Evolutionary conservation across 2,113 vertebrate species (phyloP), one percentile per base, ranked within the genome.

Genomic region (Glaucidium brasilianum): DNA sequence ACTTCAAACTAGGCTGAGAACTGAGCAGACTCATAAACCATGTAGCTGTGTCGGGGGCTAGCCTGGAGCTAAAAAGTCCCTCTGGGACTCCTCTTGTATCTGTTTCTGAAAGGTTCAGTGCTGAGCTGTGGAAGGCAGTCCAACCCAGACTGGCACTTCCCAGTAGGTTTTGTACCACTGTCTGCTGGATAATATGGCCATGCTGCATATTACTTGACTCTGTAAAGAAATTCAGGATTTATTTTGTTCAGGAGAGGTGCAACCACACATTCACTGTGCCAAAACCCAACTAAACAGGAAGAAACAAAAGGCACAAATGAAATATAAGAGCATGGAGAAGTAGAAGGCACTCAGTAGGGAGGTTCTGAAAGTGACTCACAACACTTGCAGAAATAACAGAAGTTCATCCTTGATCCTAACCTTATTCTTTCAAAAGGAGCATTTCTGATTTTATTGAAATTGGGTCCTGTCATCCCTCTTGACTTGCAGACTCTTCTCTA

Each of bases 61-160:
- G 5, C 12, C 45, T 58, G 27, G 6, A 39, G 39, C 17, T 89
- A 64, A 60, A 64, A n/a, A 2, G 2, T 41, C 32, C 32, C 32
- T 27, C 29, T 2, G 5, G n/a, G n/a, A 26, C 34, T 64, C 7
- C 9, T 66, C 20, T 64, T 32, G 4, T 34, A 71, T 12, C 55
- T 67, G 0, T n/a, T 67, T 47, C 34, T 60, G 9, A 15, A 62
- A 60, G 9, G 17, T 41, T 58, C 21, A 15, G 6, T 26, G 19
- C 11, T 41, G 27, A 45, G 29, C 34, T 29, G 14, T 0, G 1
- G 37, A 75, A 56, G 23, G 22, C 1, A 5, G 1, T 37, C 27
- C 35, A 45, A 13, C n/a, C 72, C 86, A 67, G 43, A 37, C 29
- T 58, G 43, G 29, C 15, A 45, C 11, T 50, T 79, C 11, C 74